These are phyloP conservation scores for Microplitis manilae DNA, from an alignment of 2,888 invertebrate species.

Conservation along the genomic window DNA sequence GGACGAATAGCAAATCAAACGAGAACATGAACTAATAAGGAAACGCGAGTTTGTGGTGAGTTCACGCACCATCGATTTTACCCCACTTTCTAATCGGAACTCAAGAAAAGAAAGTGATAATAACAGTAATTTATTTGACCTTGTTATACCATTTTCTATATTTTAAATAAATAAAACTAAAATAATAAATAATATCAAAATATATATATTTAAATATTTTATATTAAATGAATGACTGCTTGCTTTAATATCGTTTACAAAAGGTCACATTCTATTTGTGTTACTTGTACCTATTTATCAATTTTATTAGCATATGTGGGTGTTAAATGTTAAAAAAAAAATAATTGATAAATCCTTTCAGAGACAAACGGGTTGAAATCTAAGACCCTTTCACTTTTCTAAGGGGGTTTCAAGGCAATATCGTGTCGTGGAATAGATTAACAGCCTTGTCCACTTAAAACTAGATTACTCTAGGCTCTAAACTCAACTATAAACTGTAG, in stretches of 20 bases:
- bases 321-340: constrained; percentile 33
- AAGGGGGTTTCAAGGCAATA: constrained; percentile 60
- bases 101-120: constrained; percentile 56
- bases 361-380: constrained; percentile 43
- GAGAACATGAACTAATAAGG: constrained; percentile 26
- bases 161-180: neutral
- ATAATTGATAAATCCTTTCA: constrained; percentile 25
- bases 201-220: neutral
- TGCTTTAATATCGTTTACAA: neutral
- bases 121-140: constrained; percentile 45
- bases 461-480: neutral
- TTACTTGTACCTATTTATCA: too few relatives aligned
- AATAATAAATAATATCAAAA: neutral
- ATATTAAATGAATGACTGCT: neutral
- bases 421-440: constrained; percentile 46
- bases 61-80: constrained; percentile 54
- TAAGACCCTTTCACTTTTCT: constrained; percentile 64
- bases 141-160: constrained; percentile 26
- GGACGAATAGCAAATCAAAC: constrained; percentile 26
- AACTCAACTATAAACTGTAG: neutral
- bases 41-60: constrained; percentile 45
- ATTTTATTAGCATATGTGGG: neutral
- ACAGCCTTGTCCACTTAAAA: constrained; percentile 29
- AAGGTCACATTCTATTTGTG: constrained; percentile 10
- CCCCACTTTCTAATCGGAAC: constrained; percentile 58